Conservation (phyloP, 2,113 vertebrate genomes). For the Penelope pileata region DNA sequence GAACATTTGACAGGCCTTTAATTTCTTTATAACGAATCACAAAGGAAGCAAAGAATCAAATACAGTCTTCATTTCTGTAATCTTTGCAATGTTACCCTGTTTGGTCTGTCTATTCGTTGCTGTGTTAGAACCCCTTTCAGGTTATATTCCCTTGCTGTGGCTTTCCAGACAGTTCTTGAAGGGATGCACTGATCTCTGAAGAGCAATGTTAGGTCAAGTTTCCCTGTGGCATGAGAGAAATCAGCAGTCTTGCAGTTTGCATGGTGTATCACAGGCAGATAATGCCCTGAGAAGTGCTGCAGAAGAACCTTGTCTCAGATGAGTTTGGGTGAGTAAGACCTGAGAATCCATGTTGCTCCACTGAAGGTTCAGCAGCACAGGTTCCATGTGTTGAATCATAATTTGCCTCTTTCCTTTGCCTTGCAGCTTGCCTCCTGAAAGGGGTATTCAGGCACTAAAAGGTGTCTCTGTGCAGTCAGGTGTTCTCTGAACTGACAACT, state of each 20-base stretch:
- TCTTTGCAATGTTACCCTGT: not conserved
- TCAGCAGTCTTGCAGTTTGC: not conserved
- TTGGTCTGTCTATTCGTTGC: not conserved
- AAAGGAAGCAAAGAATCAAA: not conserved
- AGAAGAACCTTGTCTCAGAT: not conserved
- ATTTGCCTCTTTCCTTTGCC: not conserved
- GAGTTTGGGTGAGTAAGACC: not conserved
- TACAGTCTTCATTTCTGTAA: not conserved
- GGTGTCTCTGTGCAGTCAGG: not conserved
- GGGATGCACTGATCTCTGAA: not conserved
- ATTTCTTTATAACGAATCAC: not conserved
- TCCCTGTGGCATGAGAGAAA: not conserved
- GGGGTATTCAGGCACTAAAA: not conserved
- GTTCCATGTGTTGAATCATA: not conserved
- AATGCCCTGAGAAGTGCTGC: not conserved
- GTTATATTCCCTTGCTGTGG: not conserved
- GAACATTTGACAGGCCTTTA: not conserved
- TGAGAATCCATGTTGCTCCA: not conserved
- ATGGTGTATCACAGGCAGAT: not conserved
- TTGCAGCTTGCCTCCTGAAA: not conserved
- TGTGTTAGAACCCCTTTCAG: not conserved
- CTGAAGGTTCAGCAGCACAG: not conserved
- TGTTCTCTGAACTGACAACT: not conserved
- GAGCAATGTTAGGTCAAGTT: not conserved
- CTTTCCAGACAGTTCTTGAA: not conserved